These are phyloP conservation scores for Calliphora vomitoria DNA, from an alignment of 2,888 invertebrate species.

Conservation along the genomic window DNA sequence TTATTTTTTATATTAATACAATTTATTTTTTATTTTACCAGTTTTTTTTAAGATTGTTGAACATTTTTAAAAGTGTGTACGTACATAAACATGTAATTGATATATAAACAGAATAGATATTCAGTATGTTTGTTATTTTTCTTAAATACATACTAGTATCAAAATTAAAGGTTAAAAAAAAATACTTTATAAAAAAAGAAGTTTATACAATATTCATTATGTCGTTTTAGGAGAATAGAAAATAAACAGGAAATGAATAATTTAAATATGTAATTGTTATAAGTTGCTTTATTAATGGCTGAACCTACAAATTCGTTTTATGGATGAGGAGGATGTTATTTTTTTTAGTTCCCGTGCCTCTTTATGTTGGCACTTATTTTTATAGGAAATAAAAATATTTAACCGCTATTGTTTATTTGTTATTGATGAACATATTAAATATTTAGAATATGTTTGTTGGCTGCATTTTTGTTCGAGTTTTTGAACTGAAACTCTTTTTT, in stretches of 20 bases:
- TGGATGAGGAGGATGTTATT: not conserved
- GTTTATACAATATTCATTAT: not conserved
- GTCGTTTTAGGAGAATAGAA: not conserved
- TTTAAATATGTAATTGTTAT: not conserved
- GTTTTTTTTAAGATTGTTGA: not conserved
- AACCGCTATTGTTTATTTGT: constrained; percentile 28
- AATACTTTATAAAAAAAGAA: constrained; percentile 9
- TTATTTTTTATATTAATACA: not conserved
- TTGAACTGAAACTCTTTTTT: not conserved
- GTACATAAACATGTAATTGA: constrained; percentile 2
- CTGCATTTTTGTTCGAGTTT: not conserved
- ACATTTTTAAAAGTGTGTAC: constrained; percentile 26
- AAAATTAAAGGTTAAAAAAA: not conserved
- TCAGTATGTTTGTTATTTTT: not conserved
- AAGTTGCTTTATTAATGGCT: constrained; percentile 7
- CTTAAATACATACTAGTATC: not conserved
- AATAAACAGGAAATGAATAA: constrained; percentile 20
- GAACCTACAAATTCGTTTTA: constrained; percentile 21
- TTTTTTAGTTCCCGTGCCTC: not conserved
- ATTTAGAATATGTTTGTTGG: constrained; percentile 51
- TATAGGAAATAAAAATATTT: not conserved
- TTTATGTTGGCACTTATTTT: constrained; percentile 35
- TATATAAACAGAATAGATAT: not conserved
- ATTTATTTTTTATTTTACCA: constrained; percentile 9
- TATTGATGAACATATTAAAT: constrained; percentile 12